A percentile compares a stretch with the other conserved stretches of the same genome.
Conservation (phyloP, 2,888 invertebrate genomes). For the Bimastos eiseni region DNA sequence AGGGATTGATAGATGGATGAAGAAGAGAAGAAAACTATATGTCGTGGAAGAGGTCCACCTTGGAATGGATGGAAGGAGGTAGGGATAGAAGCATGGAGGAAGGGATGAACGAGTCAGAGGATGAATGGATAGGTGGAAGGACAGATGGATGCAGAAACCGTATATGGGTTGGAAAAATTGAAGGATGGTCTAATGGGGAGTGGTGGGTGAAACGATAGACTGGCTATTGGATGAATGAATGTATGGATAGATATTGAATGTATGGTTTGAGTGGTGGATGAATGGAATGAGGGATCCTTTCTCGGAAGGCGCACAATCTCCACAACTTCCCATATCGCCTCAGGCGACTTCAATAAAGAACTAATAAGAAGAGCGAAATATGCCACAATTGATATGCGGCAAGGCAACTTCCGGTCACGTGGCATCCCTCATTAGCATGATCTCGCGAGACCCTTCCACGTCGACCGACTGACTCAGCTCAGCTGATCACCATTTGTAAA, state of each 20-base stretch:
- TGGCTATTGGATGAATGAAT: neutral
- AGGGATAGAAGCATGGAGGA: no score
- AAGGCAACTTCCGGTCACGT: constrained; percentile 14
- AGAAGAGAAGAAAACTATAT: neutral
- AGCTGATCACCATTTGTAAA: constrained; percentile 13
- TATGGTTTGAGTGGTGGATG: neutral
- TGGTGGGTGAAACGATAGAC: neutral
- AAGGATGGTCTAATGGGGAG: no score
- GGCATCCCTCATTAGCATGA: constrained; percentile 10
- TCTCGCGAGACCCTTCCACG: neutral
- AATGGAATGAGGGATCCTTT: neutral
- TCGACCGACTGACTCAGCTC: neutral
- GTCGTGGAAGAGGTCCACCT: no score
- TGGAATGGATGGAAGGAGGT: no score
- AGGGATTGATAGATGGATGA: neutral
- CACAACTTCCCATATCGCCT: neutral
- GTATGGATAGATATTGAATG: neutral
- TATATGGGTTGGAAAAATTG: no score
- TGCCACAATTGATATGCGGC: constrained; percentile 22
- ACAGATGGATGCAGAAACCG: no score
- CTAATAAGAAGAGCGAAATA: neutral
- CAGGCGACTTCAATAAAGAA: constrained; percentile 17
- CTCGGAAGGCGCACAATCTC: neutral
- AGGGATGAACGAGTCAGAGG: no score
- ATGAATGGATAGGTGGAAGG: no score